phyloP scores from a whole-genome alignment of 2,113 vertebrate genomes.

The Macheiramphus alcinus region DNA sequence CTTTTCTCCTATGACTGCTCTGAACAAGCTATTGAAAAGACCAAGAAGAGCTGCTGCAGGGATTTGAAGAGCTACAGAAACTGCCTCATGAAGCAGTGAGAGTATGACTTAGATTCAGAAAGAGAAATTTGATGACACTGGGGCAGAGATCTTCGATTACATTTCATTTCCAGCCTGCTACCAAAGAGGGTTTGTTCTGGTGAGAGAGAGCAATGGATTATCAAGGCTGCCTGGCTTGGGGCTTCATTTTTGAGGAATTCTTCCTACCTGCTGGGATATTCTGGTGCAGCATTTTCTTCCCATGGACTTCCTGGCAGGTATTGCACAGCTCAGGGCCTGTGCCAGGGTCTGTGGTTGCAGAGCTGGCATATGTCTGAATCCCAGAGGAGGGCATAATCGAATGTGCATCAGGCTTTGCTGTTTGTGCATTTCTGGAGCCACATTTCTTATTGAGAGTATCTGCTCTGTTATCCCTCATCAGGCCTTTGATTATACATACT shows the following conservation, averaged over 20 bases:
- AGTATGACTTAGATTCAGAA: background rate
- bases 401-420: background rate
- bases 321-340: background rate
- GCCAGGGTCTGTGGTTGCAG: background rate
- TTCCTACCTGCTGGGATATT: background rate
- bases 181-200: background rate
- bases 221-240: background rate
- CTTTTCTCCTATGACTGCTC: background rate
- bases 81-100: background rate
- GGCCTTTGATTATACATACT: background rate
- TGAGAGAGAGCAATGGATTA: background rate
- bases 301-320: background rate
- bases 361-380: background rate
- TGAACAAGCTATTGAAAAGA: background rate
- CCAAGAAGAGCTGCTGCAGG: background rate
- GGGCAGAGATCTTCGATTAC: background rate
- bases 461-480: background rate
- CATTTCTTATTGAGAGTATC: background rate
- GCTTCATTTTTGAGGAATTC: background rate
- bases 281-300: background rate
- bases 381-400: background rate
- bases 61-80: slow-evolving; percentile 7
- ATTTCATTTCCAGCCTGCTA: background rate
- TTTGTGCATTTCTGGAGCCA: background rate
- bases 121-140: background rate